These are phyloP conservation scores for Pygmarrhopalites habei DNA, from an alignment of 1,140 invertebrate species.

Conservation along the genomic window DNA sequence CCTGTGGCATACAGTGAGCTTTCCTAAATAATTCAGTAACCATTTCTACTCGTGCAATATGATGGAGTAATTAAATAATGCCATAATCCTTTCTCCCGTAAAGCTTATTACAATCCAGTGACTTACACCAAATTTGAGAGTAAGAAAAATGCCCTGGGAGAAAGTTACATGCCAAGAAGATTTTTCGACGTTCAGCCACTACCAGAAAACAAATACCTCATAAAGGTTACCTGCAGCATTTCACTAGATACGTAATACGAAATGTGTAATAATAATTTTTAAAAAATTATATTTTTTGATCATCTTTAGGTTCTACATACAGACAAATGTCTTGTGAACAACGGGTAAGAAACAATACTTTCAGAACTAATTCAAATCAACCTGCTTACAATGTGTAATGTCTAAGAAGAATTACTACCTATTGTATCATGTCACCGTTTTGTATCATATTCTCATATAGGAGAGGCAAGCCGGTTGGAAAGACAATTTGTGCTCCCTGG, in stretches of 20 bases:
- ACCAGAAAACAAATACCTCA: conserved; percentile 10
- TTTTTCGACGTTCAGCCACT: conserved; percentile 19
- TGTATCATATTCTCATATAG: conserved; percentile 1
- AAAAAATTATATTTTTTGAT: no score
- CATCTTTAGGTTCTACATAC: conserved; percentile 24
- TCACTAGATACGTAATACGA: no score
- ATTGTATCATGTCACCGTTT: no score
- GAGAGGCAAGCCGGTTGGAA: conserved; percentile 13
- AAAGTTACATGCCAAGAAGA: conserved; percentile 20
- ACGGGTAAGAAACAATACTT: conserved; percentile 20
- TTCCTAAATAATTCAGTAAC: no score
- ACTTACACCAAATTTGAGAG: conserved; percentile 20
- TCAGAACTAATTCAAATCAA: conserved; percentile 7
- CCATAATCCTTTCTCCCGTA: no score
- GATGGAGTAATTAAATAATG: no score
- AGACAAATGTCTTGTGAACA: conserved; percentile 25
- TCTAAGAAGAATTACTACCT: no score
- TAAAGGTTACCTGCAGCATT: no score
- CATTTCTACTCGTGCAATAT: no score
- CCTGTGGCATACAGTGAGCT: conserved; percentile 16
- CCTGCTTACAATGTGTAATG: no score
- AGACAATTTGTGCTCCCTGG: conserved; percentile 21
- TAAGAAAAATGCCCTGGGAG: conserved; percentile 7
- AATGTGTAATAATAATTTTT: no score
- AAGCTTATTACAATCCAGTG: conserved; percentile 21